Evolutionary conservation across 2,888 invertebrate species (phyloP), one percentile per base, ranked within the genome.

Genomic region (Archaeoteleia sp.): DNA sequence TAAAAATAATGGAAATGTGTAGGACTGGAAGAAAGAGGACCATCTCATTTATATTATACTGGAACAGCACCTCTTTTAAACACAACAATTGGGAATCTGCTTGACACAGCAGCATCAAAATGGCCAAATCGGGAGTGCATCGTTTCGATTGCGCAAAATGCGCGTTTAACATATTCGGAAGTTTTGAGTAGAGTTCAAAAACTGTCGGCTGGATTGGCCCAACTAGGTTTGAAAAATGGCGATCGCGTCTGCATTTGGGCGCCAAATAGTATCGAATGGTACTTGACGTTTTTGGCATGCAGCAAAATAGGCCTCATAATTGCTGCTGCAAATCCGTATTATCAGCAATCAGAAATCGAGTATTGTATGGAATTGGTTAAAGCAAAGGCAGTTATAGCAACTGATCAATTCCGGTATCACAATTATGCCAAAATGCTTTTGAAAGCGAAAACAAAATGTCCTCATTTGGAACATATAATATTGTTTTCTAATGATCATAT

Each of bases 191-290:
- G 94, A 89, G 91, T 90, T 0, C 91, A 94, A 78, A 87, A 87
- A 49, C 78, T 95, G 1, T 94, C 94, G 0, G 91, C 91, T 0
- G 93, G 93, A 0, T 86, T 95, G 0, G 74, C 88, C n/a, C 88
- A 89, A 29, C 75, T 93, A 14, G 95, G 95, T 0, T 77, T 95
- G 10, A 80, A 89, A 51, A 87, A 85, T 17, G 94, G 94, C 0
- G 95, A 96, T 78, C 85, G 92, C 5, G 79, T 96, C 1, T 95
- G 92, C 0, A 87, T 96, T 13, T 95, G 93, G 92, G 90, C 92
- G 0, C 93, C 94, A 0, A 96, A 95, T 84, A 87, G 88, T 25
- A 82, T 89, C 35, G 91, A 94, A 78, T 96, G 95, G 95, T 88
- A 92, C 62, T 74, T 94, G 0, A 86, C 90, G 0, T 90, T 91